phyloP scores from a whole-genome alignment of 2,888 invertebrate species.

The Pocota personata region DNA sequence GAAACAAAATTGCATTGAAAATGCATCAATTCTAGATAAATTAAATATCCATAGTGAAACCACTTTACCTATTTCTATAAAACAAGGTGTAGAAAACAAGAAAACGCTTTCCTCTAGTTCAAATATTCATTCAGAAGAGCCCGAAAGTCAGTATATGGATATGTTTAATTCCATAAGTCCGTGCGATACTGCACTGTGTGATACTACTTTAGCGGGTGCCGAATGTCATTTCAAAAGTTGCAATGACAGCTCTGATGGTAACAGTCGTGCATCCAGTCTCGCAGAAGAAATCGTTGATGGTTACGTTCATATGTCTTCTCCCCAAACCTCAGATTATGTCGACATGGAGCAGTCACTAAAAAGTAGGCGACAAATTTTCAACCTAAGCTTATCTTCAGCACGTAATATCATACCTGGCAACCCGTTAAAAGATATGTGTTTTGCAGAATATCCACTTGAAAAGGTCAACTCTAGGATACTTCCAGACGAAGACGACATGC shows the following conservation, averaged over 20 bases:
- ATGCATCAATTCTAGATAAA: slow-evolving; percentile 52
- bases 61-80: not conserved
- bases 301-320: slow-evolving; percentile 88
- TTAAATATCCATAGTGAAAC: slow-evolving; percentile 60
- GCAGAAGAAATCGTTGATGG: slow-evolving; percentile 84
- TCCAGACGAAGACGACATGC: slow-evolving; percentile 85
- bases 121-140: slow-evolving; percentile 60
- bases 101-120: slow-evolving; percentile 30
- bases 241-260: slow-evolving; percentile 83
- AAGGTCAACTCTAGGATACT: slow-evolving; percentile 90
- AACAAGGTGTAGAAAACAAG: not conserved
- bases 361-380: slow-evolving; percentile 74
- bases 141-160: slow-evolving; percentile 81
- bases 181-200: slow-evolving; percentile 83
- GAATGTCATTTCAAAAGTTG: slow-evolving; percentile 77
- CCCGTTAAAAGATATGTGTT: slow-evolving; percentile 90
- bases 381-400: slow-evolving; percentile 84
- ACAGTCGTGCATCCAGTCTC: slow-evolving; percentile 87
- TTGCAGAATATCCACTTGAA: slow-evolving; percentile 91
- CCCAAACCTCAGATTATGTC: slow-evolving; percentile 83
- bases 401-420: slow-evolving; percentile 91
- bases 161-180: slow-evolving; percentile 85
- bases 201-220: slow-evolving; percentile 84
- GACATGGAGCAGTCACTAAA: slow-evolving; percentile 84
- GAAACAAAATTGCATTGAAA: slow-evolving; percentile 46